phyloP scores from a whole-genome alignment of 2,797 vertebrate genomes.

The Pseudomugil gertrudae region DNA sequence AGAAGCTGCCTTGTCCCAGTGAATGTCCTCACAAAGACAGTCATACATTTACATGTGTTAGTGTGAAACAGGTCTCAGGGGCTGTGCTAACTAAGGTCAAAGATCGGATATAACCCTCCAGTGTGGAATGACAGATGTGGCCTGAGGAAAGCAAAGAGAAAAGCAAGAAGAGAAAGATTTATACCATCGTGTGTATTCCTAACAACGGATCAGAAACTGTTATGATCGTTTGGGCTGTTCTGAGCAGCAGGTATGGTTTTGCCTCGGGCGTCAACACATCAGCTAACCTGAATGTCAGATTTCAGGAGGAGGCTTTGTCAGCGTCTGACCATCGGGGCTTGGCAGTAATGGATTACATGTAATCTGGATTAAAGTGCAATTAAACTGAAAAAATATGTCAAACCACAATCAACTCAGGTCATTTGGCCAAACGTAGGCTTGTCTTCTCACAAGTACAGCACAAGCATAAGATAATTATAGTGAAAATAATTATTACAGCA shows the following conservation, averaged over 20 bases:
- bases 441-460: no score
- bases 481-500: not conserved
- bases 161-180: constrained; percentile 36
- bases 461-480: not conserved
- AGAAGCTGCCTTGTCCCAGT: not conserved
- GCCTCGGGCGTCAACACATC: constrained; percentile 44
- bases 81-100: constrained; percentile 75
- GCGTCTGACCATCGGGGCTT: not conserved
- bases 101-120: constrained; percentile 75
- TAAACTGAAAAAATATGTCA: not conserved
- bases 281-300: constrained; percentile 48
- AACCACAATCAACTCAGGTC: not conserved
- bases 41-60: constrained; percentile 21
- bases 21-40: constrained; percentile 1
- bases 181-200: constrained; percentile 39
- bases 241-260: constrained; percentile 28
- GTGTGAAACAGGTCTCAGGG: constrained; percentile 65
- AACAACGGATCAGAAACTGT: constrained; percentile 61
- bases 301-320: constrained; percentile 12
- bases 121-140: constrained; percentile 74
- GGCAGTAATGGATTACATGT: not conserved
- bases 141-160: constrained; percentile 47
- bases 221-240: constrained; percentile 43
- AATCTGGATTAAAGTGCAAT: not conserved
- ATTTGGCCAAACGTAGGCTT: not conserved